Conservation (phyloP, 2,888 invertebrate species). For the Chironomus tentans region DNA sequence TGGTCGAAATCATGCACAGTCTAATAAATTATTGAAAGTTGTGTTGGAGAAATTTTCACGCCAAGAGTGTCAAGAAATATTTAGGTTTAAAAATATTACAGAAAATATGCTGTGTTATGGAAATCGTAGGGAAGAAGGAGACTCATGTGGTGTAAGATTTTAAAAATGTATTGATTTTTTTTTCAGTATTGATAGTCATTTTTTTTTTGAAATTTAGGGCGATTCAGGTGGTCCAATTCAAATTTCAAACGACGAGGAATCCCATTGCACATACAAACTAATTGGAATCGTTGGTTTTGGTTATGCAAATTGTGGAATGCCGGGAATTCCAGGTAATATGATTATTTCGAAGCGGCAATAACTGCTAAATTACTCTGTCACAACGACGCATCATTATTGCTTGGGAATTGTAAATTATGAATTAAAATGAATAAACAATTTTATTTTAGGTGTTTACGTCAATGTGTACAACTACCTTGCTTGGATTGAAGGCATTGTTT, state of each 20-base stretch:
- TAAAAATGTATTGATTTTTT: too few species aligned
- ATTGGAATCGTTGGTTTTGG: neutral
- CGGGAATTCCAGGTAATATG: neutral
- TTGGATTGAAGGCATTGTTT: neutral
- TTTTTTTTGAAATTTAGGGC: neutral
- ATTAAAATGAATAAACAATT: too few species aligned
- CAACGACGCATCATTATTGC: too few species aligned
- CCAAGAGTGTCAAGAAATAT: neutral
- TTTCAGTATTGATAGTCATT: too few species aligned
- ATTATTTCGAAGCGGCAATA: too few species aligned
- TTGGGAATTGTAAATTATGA: too few species aligned
- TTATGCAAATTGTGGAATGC: neutral
- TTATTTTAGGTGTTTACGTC: neutral
- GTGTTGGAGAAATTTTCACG: neutral
- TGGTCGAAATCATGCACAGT: neutral
- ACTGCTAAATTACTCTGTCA: too few species aligned
- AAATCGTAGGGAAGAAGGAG: neutral
- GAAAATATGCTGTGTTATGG: neutral
- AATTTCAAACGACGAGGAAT: neutral
- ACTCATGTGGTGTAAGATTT: neutral
- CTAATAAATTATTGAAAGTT: neutral
- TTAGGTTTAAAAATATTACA: neutral
- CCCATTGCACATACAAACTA: neutral
- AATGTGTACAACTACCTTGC: neutral
- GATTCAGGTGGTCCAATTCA: neutral